Percentiles rank a stretch among this genome's conserved stretches.
phyloP scores from a whole-genome alignment of 2,888 invertebrate genomes.

The Sphecodes monilicornis region DNA sequence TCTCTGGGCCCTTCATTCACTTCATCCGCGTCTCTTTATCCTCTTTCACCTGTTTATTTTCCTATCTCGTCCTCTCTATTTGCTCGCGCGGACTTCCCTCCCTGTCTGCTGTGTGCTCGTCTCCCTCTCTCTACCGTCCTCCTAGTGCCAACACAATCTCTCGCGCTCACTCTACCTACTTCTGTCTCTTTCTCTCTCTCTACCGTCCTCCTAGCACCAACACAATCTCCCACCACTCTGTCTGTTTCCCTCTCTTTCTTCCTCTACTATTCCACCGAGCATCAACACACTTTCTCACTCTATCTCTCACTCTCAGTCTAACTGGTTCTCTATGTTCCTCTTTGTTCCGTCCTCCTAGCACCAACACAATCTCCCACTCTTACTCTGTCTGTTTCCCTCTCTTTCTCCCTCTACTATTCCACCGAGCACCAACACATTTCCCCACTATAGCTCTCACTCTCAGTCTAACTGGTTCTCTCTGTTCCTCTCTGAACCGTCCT shows the following conservation, averaged over 20 bases:
- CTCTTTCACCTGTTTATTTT: conserved; percentile 42
- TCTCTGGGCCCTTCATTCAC: conserved; percentile 30
- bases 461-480: neutral
- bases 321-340: neutral
- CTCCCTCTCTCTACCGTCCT: too few species aligned
- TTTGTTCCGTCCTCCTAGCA: neutral
- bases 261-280: neutral
- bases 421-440: neutral
- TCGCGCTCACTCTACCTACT: neutral
- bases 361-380: neutral
- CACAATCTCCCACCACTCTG: too few species aligned
- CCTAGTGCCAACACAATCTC: neutral
- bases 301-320: neutral
- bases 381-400: neutral
- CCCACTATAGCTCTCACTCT: neutral
- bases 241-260: neutral
- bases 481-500: neutral
- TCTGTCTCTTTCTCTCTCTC: neutral
- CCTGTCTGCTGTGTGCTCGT: neutral
- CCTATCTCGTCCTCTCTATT: conserved; percentile 38
- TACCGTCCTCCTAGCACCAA: neutral
- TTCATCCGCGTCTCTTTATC: conserved; percentile 41
- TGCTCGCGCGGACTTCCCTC: conserved; percentile 27
- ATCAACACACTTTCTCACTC: neutral
- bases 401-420: too few species aligned